Evolutionary conservation across 2,888 invertebrate species (phyloP).

Genomic region (Cyrtodaria siliqua): DNA sequence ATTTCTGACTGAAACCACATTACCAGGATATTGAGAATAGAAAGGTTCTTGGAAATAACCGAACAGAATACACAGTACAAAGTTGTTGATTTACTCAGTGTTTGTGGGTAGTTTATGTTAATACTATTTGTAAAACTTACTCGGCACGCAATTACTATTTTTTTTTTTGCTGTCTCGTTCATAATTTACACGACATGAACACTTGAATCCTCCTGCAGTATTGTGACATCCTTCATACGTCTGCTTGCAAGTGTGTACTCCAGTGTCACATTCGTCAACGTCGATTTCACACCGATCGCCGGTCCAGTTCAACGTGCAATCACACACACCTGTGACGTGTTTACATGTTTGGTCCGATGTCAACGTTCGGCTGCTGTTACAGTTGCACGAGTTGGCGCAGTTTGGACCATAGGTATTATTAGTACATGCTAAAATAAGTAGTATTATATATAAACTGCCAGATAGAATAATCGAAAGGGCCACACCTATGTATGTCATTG

Average conservation of each 20-base stretch:
- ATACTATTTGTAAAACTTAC: too few relatives aligned
- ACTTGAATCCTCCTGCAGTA: neutral
- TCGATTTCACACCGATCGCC: neutral
- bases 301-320: neutral
- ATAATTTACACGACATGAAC: slow-evolving; percentile 1
- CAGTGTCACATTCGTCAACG: slow-evolving; percentile 1
- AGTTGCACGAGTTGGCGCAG: neutral
- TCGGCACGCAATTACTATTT: neutral
- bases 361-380: neutral
- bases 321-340: neutral
- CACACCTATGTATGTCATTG: too few relatives aligned
- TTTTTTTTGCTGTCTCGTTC: neutral
- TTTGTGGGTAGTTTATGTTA: too few relatives aligned
- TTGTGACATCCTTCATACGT: slow-evolving; percentile 1
- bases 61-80: too few relatives aligned
- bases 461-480: too few relatives aligned
- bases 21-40: too few relatives aligned
- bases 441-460: too few relatives aligned
- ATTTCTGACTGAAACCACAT: too few relatives aligned
- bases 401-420: neutral
- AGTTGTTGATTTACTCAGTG: too few relatives aligned
- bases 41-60: too few relatives aligned
- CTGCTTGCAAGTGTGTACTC: neutral
- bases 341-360: neutral
- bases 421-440: slow-evolving; percentile 1